A percentile compares a stretch with the other conserved stretches of the same genome.
These are phyloP conservation scores for Chauna torquata DNA, from an alignment of 2,113 vertebrate species.

Conservation along the genomic window DNA sequence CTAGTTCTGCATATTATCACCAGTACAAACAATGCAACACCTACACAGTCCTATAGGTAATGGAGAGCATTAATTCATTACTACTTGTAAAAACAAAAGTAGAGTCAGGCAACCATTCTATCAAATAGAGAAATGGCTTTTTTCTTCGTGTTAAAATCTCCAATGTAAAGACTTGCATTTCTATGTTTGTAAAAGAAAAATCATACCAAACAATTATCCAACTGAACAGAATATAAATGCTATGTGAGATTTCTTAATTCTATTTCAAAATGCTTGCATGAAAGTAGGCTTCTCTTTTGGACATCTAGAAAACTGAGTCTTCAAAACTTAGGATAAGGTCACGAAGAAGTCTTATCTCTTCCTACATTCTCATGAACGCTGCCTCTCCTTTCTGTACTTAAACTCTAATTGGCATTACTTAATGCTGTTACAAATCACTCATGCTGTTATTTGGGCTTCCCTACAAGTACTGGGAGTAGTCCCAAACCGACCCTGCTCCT, in stretches of 20 bases:
- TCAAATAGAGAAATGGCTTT: not conserved
- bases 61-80: not conserved
- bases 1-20: not conserved
- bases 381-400: not conserved
- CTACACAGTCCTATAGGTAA: not conserved
- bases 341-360: too few species aligned
- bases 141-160: not conserved
- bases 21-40: too few species aligned
- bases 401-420: not conserved
- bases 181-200: not conserved
- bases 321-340: too few species aligned
- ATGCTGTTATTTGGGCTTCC: not conserved
- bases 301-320: not conserved
- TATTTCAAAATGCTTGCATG: not conserved
- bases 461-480: too few species aligned
- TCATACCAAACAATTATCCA: not conserved
- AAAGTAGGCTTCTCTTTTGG: not conserved
- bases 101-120: not conserved
- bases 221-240: not conserved
- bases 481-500: not conserved
- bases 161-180: not conserved
- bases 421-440: not conserved
- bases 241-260: not conserved
- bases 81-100: too few species aligned
- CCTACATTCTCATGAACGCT: not conserved